Base-by-base conservation (phyloP, 2,113 vertebrate species). In the Pterophyllum scalare region DNA sequence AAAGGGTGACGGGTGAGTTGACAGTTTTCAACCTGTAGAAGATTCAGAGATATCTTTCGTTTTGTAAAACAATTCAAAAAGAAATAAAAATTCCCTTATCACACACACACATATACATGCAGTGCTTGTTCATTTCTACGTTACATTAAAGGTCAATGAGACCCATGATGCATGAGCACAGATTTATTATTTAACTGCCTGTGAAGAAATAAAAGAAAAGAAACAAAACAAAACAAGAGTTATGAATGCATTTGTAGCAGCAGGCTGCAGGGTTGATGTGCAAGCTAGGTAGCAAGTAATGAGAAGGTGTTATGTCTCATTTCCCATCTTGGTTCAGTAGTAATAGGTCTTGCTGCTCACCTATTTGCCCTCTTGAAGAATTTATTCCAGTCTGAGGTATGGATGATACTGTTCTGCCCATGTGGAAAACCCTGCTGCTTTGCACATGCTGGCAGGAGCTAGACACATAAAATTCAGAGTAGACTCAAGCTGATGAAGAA, bases 241-340 rank as follows among this genome's bases (percentile, higher is more conserved):
- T 80, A 56, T 54, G 58, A 46, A 49, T 38, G 77, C 56, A 59
- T 65, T 38, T 52, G 62, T 54, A 9, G 75, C 54, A 58, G 38
- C 38, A 59, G 54, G 65, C 81, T 77, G 65, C 52, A 26, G 38
- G 62, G 40, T 59, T 64, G 81, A 88, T 72, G 67, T 78, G 52
- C 67, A 58, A n/a, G 40, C 67, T 77, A 67, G 28, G 33, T 80
- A 82, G 61, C 62, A 19, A 82, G 74, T 90, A 86, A 89, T 82
- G 58, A 82, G 77, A 84, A 78, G 75, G 82, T 60, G 82, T 74
- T 88, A 85, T 46, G 82, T 89, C 85, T 91, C 90, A 89, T 91
- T 90, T 91, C 85, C 84, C 72, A 28, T 17, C 86, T 82, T 84
- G 78, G 84, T 80, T 89, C 72, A 67, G 52, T 80, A 58, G 67